Conservation (phyloP, 2,113 vertebrate genomes). For the Cavia aperea region DNA sequence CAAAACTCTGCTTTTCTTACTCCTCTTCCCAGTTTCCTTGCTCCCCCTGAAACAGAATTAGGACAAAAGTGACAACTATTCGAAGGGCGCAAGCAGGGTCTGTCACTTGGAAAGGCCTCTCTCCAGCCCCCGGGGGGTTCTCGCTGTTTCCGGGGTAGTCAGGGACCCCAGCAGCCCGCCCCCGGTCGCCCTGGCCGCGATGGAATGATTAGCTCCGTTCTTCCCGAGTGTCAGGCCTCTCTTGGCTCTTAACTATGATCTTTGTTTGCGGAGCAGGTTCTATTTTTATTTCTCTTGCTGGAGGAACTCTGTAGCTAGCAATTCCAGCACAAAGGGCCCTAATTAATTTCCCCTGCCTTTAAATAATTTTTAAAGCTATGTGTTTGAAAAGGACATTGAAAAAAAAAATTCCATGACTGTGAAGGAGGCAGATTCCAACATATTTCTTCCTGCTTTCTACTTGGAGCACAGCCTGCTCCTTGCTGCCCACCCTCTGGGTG, state of each 20-base stretch:
- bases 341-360: slow-evolving; percentile 57
- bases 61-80: slow-evolving; percentile 31
- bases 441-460: slow-evolving; percentile 35
- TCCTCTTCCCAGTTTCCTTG: background rate
- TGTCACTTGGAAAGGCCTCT: slow-evolving; percentile 8
- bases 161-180: background rate
- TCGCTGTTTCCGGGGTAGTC: slow-evolving; percentile 4
- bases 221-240: slow-evolving; percentile 20
- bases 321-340: slow-evolving; percentile 44
- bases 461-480: slow-evolving; percentile 38
- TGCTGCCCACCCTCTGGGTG: background rate
- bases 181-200: background rate
- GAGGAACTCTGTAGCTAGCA: slow-evolving; percentile 4
- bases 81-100: background rate
- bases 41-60: background rate
- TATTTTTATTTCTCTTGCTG: slow-evolving; percentile 53
- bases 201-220: slow-evolving; percentile 44
- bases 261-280: slow-evolving; percentile 44
- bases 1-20: background rate
- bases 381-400: slow-evolving; percentile 55
- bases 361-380: slow-evolving; percentile 55
- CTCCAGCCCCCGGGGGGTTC: background rate
- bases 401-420: slow-evolving; percentile 51
- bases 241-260: slow-evolving; percentile 44
- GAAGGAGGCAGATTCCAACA: slow-evolving; percentile 40